Percentiles rank a stretch among this genome's conserved stretches.
Conservation (phyloP, 2,888 invertebrate genomes). For the Myopa tessellatipennis region DNA sequence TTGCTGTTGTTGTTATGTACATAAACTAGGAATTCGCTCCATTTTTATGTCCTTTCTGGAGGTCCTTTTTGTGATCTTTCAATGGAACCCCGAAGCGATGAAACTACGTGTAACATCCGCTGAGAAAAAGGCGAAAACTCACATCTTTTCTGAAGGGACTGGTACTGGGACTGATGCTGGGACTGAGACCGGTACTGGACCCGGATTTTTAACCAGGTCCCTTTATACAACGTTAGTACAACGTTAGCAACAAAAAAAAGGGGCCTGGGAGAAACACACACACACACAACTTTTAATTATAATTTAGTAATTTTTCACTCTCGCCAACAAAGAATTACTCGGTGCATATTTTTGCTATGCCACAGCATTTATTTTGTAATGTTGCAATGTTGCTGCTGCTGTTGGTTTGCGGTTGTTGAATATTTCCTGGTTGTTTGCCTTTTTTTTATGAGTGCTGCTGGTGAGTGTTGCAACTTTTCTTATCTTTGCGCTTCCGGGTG, state of each 20-base stretch:
- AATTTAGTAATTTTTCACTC: slow-evolving; percentile 18
- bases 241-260: no score
- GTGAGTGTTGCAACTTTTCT: slow-evolving; percentile 48
- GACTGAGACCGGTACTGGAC: no score
- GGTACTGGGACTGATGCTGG: no score
- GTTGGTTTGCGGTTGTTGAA: neutral
- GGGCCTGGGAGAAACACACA: no score
- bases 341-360: neutral
- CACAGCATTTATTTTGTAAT: slow-evolving; percentile 13
- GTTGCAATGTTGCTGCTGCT: neutral
- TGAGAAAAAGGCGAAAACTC: no score
- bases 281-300: slow-evolving; percentile 9
- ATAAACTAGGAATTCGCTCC: no score
- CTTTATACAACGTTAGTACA: neutral
- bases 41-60: no score
- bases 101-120: no score
- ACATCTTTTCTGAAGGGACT: neutral
- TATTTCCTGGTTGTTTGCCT: slow-evolving; percentile 33
- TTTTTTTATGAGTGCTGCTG: slow-evolving; percentile 37
- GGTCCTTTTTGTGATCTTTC: no score
- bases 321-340: neutral
- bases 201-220: no score
- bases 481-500: slow-evolving; percentile 63
- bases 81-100: no score
- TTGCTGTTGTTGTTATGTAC: no score